Base-by-base conservation (phyloP, 2,888 invertebrate species). In the Pollenia labialis region DNA sequence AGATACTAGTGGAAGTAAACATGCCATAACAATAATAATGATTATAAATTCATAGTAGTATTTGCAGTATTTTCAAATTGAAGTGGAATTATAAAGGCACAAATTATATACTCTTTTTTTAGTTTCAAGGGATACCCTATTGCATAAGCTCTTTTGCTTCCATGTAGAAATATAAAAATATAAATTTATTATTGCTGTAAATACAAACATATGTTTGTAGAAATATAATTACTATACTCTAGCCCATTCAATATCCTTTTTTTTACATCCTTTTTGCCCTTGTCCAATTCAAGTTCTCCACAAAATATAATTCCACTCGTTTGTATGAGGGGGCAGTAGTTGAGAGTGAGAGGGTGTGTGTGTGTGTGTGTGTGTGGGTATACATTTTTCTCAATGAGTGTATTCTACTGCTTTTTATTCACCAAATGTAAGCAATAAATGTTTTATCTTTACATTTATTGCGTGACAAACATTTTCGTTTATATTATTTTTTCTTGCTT, bases 391-490 rank as follows among this genome's bases (percentile, higher is more conserved):
- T 46, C 7, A 7, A 10, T 64, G 1, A 52, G 23, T 12, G 23
- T 11, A 10, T 14, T 14, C 14, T 23, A 52, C 12, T 12, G 56
- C 0, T 71, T 80, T 52, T 64, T 46, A 54, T 72, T 64, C 32
- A 58, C 7, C 52, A 46, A 71, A 72, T 62, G 40, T 14, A 46
- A 66, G 71, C 71, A 52, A 81, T 83, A 83, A 82, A 80, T 60
- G 76, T 76, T 86, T 82, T 86, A 86, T 86, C 64, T 80, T 64
- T 52, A 80, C 52, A 71, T 86, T 86, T 86, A 86, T 80, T 83
- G 86, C 80, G 86, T 86, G 83, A 82, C 81, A 79, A 72, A 75
- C 71, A 66, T 79, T 79, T 85, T 50, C 3, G 8, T 74, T 32
- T 66, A 74, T 46, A 56, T 32, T 32, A 16, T 64, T 79, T 58